phyloP scores from a whole-genome alignment of 1,140 invertebrate genomes.

The Vanessa atalanta region DNA sequence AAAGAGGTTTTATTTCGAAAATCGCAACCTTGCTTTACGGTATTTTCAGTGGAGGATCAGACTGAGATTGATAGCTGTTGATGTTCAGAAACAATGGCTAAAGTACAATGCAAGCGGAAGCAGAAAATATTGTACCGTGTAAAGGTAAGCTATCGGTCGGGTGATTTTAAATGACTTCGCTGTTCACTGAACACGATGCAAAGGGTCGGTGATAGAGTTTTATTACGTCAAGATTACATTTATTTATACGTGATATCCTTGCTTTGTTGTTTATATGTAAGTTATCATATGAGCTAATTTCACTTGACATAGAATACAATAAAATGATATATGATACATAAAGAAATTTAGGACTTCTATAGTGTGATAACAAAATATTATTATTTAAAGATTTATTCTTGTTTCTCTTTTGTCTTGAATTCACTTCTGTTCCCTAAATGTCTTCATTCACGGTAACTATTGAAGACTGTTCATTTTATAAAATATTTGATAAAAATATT shows the following conservation, averaged over 20 bases:
- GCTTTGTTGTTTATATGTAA: too few relatives aligned
- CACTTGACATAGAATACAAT: too few relatives aligned
- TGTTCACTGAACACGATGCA: constrained; percentile 5
- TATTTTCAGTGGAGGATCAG: not conserved
- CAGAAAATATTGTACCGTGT: constrained; percentile 9
- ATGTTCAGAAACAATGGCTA: constrained; percentile 6
- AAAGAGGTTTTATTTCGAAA: not conserved
- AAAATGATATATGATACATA: too few relatives aligned
- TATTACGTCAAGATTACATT: not conserved
- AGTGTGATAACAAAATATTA: too few relatives aligned
- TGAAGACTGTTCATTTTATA: too few relatives aligned
- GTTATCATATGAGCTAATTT: too few relatives aligned
- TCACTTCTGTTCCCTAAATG: too few relatives aligned
- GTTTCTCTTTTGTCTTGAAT: too few relatives aligned
- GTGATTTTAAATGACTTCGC: constrained; percentile 2
- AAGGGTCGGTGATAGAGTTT: not conserved
- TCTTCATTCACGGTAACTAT: too few relatives aligned
- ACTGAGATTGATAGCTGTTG: constrained; percentile 15
- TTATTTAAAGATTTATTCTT: too few relatives aligned
- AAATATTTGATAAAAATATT: too few relatives aligned
- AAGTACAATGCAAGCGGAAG: constrained; percentile 6
- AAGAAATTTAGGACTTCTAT: too few relatives aligned
- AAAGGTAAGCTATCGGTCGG: constrained; percentile 5
- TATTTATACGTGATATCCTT: not conserved
- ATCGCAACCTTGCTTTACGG: not conserved